Conservation (phyloP, 2,113 vertebrate genomes). For the Malurus melanocephalus region DNA sequence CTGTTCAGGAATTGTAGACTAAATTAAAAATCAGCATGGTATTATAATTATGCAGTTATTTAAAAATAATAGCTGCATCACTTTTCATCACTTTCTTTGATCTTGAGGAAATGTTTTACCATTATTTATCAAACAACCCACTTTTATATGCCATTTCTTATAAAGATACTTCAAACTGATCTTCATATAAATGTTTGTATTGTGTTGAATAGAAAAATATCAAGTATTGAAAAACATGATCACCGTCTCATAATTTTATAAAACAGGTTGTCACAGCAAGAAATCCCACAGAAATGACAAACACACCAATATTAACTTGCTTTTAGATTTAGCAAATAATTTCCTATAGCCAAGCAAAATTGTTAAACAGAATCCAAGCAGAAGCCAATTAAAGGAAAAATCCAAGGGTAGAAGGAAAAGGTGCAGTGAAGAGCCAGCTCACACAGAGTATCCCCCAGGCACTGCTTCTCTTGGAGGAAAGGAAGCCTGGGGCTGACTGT, state of each 20-base stretch:
- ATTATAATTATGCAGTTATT: background rate
- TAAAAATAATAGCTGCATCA: background rate
- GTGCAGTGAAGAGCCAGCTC: background rate
- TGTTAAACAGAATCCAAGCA: background rate
- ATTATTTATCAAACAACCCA: background rate
- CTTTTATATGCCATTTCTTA: background rate
- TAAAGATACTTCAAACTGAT: background rate
- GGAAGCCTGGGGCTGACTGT: background rate
- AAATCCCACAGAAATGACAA: background rate
- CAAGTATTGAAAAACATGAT: background rate
- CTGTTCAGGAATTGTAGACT: background rate
- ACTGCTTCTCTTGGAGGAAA: background rate
- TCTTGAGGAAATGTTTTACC: background rate
- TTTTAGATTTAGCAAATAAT: background rate
- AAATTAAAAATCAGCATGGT: background rate
- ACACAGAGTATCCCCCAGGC: rapidly evolving
- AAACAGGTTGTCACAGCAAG: background rate
- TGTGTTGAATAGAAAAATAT: background rate
- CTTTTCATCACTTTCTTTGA: background rate
- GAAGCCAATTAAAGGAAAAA: background rate
- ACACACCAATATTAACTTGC: background rate
- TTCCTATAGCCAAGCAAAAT: background rate
- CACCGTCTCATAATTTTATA: background rate
- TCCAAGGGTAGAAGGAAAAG: background rate
- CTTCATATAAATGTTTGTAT: background rate